Base-by-base conservation (phyloP, 2,113 vertebrate genomes). In the Otocyon megalotis region DNA sequence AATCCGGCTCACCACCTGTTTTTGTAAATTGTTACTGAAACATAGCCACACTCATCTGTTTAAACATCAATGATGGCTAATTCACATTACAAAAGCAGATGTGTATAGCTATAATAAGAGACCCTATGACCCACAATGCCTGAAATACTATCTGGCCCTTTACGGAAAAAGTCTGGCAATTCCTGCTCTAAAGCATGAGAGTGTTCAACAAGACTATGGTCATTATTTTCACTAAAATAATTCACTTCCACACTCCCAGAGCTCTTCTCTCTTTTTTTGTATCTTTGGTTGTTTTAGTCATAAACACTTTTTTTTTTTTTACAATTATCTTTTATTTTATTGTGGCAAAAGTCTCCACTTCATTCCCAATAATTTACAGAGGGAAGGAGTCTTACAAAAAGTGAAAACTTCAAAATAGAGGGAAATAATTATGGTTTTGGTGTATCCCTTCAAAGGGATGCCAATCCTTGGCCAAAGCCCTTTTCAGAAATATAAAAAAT, bases 31-130 rank as follows among this genome's bases (percentile, higher is more conserved):
- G 69, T 88, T 90, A 89, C 3, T 92, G 14, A 28, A 76, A 71
- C 26, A 96, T 0, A 95, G 53, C 24, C 28, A 71, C 22, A 22
- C 32, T 79, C 43, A 86, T 76, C 89, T 89, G 32, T 77, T 95
- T 83, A 94, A 95, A 88, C 74, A 95, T 85, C 35, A 94, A 58
- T 84, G 56, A 35, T 96, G 88, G 87, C 90, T 90, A 26, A 54
- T 30, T 93, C 50, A 62, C 14, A 86, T n/a, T 56, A 32, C 32
- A 87, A 92, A 20, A 76, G 22, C 24, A 95, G 83, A 91, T 77
- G 20, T 97, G 72, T 81, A n/a, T 19, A 91, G 60, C 16, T 93
- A 0, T 37, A 72, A 92, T 28, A 93, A 71, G 58, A 86, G 63
- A 95, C 58, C 35, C 20, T 69, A 50, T 58, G 77, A 89, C 22